These are phyloP conservation scores for Gastracanthus pulcherrimus DNA, from an alignment of 2,888 invertebrate genomes.

Conservation along the genomic window DNA sequence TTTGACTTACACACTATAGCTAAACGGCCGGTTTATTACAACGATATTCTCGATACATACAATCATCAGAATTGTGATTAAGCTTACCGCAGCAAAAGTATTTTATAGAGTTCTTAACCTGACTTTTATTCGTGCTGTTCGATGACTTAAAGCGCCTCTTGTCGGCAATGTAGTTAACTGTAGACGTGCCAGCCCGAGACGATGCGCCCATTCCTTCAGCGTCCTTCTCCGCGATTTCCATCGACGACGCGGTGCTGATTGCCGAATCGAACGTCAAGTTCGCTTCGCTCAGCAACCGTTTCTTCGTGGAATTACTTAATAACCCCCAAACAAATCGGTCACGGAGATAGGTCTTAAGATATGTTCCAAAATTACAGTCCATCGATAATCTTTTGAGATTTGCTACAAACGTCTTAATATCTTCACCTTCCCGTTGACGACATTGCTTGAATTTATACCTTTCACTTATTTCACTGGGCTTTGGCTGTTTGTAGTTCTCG, in stretches of 20 bases:
- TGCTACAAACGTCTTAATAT: no score
- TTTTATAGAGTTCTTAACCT: background rate
- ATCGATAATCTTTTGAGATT: no score
- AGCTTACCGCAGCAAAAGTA: constrained; percentile 22
- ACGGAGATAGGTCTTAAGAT: background rate
- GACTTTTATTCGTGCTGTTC: no score
- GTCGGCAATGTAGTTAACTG: background rate
- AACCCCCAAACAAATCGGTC: constrained; percentile 6
- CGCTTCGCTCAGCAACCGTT: constrained; percentile 28
- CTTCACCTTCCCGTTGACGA: no score
- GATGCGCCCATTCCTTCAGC: background rate
- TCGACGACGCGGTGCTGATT: background rate
- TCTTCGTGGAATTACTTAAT: background rate
- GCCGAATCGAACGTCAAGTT: constrained; percentile 18
- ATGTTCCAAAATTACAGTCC: background rate
- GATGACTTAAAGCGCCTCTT: no score
- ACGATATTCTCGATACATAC: constrained; percentile 1
- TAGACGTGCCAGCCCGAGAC: background rate
- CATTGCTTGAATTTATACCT: no score
- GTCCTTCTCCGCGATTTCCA: background rate
- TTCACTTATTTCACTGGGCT: no score
- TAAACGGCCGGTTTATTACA: no score
- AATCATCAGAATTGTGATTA: background rate
- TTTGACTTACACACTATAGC: constrained; percentile 23
- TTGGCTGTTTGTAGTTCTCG: no score